Percentiles rank a stretch among this genome's conserved stretches.
phyloP scores from a whole-genome alignment of 2,888 invertebrate species.

The Frankliniella intonsa region DNA sequence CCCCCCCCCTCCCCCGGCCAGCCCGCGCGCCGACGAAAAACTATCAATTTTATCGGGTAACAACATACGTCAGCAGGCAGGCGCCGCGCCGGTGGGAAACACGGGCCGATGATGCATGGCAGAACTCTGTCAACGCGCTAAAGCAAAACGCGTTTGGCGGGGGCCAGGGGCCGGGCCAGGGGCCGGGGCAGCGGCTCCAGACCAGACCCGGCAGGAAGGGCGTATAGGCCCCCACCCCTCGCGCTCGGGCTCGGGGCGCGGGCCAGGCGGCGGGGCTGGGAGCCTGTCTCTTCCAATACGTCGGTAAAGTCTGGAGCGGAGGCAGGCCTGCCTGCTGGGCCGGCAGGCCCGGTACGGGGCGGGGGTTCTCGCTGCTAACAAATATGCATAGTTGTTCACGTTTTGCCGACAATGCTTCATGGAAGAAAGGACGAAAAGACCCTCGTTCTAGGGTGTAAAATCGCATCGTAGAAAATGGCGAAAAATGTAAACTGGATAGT shows the following conservation, averaged over 20 bases:
- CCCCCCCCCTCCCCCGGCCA: too few relatives aligned
- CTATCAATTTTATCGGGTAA: background rate
- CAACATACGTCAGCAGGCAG: background rate
- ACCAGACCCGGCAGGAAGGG: background rate
- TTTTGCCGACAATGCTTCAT: too few relatives aligned
- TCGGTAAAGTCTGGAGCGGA: background rate
- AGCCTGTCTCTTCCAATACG: background rate
- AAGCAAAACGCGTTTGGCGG: background rate
- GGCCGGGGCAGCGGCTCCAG: background rate
- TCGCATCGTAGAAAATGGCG: too few relatives aligned
- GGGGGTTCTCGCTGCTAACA: too few relatives aligned
- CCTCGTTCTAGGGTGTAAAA: too few relatives aligned
- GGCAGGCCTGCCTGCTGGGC: background rate
- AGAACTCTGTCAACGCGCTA: background rate
- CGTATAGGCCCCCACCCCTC: background rate
- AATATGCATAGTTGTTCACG: too few relatives aligned
- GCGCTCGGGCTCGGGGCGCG: too few relatives aligned
- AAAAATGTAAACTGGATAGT: too few relatives aligned
- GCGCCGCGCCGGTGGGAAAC: background rate
- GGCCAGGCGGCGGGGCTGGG: background rate
- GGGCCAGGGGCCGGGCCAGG: background rate
- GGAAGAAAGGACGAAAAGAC: too few relatives aligned
- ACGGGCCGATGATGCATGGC: background rate
- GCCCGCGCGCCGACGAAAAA: background rate
- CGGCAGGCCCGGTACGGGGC: too few relatives aligned